Percentiles rank a stretch among this genome's conserved stretches.
phyloP scores from a whole-genome alignment of 2,797 vertebrate genomes.

The Anguilla pacifica region DNA sequence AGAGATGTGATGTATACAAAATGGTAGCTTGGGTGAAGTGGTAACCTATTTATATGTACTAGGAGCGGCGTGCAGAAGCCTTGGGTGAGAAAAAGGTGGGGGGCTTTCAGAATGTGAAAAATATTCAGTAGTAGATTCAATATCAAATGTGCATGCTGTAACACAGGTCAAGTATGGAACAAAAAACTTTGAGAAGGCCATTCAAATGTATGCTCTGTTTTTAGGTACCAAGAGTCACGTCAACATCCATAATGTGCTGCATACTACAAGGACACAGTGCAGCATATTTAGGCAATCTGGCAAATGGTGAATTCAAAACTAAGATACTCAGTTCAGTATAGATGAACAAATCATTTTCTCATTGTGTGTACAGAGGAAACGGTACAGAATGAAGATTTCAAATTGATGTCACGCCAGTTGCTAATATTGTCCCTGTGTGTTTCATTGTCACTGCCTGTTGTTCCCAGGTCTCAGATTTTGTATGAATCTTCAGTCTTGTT shows the following conservation, averaged over 20 bases:
- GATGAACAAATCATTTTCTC: neutral
- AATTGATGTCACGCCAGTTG: neutral
- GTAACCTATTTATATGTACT: slow-evolving; percentile 63
- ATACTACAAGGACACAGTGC: slow-evolving; percentile 10
- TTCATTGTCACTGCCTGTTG: slow-evolving; percentile 37
- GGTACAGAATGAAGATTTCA: neutral
- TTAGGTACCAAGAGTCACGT: slow-evolving; percentile 32
- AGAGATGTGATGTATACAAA: slow-evolving; percentile 37
- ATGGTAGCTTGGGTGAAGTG: slow-evolving; percentile 40
- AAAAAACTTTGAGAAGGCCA: slow-evolving; percentile 2
- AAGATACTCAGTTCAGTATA: neutral
- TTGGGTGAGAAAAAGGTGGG: slow-evolving; percentile 42
- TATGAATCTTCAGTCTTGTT: slow-evolving; percentile 44
- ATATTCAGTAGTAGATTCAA: slow-evolving; percentile 54
- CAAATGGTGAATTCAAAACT: neutral
- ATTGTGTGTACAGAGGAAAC: neutral
- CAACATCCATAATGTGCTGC: slow-evolving; percentile 29
- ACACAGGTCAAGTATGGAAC: neutral
- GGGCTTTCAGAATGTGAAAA: slow-evolving; percentile 31
- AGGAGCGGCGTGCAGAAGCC: slow-evolving; percentile 36
- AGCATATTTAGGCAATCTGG: neutral
- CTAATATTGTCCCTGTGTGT: slow-evolving; percentile 43
- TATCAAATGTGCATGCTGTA: slow-evolving; percentile 43
- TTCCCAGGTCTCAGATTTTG: slow-evolving; percentile 15
- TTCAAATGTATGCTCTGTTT: neutral